Evolutionary conservation across 2,797 vertebrate genomes (phyloP).

Genomic region (Anisognathus igniventris): DNA sequence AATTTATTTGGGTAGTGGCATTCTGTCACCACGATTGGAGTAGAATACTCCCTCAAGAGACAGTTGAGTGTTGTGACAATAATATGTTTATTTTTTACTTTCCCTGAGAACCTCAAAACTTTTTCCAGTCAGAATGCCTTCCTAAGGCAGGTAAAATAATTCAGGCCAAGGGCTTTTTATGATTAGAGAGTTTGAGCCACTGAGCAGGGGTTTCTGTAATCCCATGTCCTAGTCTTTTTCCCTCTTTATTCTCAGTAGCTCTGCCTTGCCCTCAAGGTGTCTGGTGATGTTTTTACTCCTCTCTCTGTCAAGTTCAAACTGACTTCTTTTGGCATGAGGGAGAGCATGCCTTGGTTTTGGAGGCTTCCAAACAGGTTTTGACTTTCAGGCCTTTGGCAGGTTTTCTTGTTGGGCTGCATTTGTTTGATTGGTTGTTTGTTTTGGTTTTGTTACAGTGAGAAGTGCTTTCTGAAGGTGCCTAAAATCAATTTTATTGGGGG

Average conservation of each 20-base stretch:
- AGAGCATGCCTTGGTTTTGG: not conserved
- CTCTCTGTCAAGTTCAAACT: not conserved
- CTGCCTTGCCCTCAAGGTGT: not conserved
- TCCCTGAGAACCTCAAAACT: not conserved
- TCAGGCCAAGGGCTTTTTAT: not conserved
- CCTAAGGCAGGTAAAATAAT: not conserved
- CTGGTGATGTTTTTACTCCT: not conserved
- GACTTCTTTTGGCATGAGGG: not conserved
- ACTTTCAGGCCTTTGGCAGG: not conserved
- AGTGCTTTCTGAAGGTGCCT: not conserved
- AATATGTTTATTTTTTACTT: not conserved
- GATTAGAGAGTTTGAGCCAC: not conserved
- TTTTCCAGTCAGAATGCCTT: not conserved
- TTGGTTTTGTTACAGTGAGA: not conserved
- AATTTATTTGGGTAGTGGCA: not conserved
- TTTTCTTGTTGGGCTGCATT: not conserved
- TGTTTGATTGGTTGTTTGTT: not conserved
- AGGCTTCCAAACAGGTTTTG: not conserved
- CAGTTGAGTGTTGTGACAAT: not conserved
- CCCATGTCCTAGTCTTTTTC: not conserved
- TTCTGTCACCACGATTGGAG: not conserved
- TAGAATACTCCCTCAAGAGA: not conserved
- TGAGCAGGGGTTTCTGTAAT: not conserved
- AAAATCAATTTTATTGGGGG: not conserved
- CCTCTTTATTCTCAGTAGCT: not conserved